These are phyloP conservation scores for Scaptomyza reducta DNA, from an alignment of 2,888 invertebrate species.

Conservation along the genomic window DNA sequence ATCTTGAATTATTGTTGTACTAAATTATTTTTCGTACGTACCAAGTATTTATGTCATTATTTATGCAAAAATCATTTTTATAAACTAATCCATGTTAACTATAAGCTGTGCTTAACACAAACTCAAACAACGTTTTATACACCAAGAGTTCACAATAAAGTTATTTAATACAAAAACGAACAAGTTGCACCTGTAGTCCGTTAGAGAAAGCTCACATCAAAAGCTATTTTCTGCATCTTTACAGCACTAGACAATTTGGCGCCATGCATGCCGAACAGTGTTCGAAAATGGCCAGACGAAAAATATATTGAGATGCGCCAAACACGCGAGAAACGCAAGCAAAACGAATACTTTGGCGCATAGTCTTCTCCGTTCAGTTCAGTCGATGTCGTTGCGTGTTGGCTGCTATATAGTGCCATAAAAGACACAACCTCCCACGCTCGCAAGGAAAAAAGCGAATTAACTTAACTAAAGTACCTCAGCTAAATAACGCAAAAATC, in stretches of 20 bases:
- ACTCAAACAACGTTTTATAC: constrained; percentile 19
- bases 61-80: constrained; percentile 61
- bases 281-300: constrained; percentile 27
- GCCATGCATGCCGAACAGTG: constrained; percentile 49
- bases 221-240: constrained; percentile 28
- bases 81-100: constrained; percentile 57
- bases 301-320: constrained; percentile 48
- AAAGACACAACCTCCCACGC: constrained; percentile 47
- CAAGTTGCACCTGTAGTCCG: background rate
- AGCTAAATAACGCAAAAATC: background rate
- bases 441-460: constrained; percentile 30
- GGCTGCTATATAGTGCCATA: constrained; percentile 52
- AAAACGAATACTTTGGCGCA: constrained; percentile 64
- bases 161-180: background rate
- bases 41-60: constrained; percentile 68
- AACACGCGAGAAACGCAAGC: constrained; percentile 41
- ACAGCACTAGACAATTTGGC: constrained; percentile 39
- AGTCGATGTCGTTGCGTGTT: constrained; percentile 74
- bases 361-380: constrained; percentile 62
- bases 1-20: constrained; percentile 45
- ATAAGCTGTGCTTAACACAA: constrained; percentile 63
- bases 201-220: background rate
- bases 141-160: constrained; percentile 52
- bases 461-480: constrained; percentile 15
- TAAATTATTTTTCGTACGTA: constrained; percentile 52